These are phyloP conservation scores for Panulirus ornatus DNA, from an alignment of 1,140 invertebrate species.

Conservation along the genomic window DNA sequence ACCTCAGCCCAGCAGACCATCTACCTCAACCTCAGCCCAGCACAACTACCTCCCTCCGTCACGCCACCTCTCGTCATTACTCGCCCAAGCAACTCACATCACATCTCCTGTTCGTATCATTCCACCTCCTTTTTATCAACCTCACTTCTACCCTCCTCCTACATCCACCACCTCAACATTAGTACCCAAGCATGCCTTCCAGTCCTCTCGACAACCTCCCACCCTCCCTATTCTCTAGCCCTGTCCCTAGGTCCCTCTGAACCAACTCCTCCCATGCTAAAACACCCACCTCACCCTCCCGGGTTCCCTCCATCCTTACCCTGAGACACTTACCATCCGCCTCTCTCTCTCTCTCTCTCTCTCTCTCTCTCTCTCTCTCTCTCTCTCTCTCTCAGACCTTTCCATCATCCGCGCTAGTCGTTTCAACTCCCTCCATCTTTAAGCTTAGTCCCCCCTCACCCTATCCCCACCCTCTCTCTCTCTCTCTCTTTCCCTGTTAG, in stretches of 20 bases:
- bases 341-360: not conserved
- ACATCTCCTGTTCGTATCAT: too few species aligned
- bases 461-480: not conserved
- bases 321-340: not conserved
- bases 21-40: not conserved
- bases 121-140: not conserved
- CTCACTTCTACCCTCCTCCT: not conserved
- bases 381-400: too few species aligned
- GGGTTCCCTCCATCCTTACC: not conserved
- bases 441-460: too few species aligned
- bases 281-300: not conserved
- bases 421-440: too few species aligned
- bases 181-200: not conserved
- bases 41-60: not conserved
- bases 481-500: too few species aligned
- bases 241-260: too few species aligned
- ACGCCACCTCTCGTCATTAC: slow-evolving; percentile 15
- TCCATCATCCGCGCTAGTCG: too few species aligned
- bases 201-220: not conserved
- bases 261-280: too few species aligned
- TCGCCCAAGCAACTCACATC: too few species aligned
- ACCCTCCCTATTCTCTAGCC: not conserved
- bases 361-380: not conserved
- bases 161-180: not conserved
- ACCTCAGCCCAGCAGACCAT: not conserved